Base-by-base conservation (phyloP, 1,140 invertebrate genomes). In the Protaetia brevitarsis region DNA sequence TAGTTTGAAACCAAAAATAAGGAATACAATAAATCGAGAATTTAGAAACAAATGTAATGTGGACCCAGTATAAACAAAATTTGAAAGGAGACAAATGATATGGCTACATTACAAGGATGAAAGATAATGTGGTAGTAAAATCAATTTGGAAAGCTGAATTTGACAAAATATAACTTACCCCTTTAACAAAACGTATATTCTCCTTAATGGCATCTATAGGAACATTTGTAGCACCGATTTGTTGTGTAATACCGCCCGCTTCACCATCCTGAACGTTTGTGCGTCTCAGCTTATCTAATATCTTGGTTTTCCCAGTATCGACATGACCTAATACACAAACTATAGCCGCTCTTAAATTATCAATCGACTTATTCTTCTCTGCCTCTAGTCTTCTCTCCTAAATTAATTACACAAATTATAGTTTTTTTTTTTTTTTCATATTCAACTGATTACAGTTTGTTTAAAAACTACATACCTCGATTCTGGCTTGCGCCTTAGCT, bases 141-240 rank as follows among this genome's bases (percentile, higher is more conserved):
- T 29, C 10, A 27, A 29, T 2, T 1, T 1, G 11, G 29, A 21
- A 2, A 51, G 21, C n/a, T 16, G 1, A 51, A 51, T 16, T 2
- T 11, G n/a, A 57, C 26, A n/a, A 6, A 28, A 19, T 59, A 59
- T 4, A 31, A 82, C 84, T 81, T 82, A 94, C 90, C 72, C 90
- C 90, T 85, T 96, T 97, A 13, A 98, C 95, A 82, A 95, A 90
- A 81, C 89, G 96, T 4, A 94, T 94, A 73, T 97, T 92, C 69
- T 99, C 96, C 76, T 90, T 89, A 70, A 99, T 96, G 45, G 95
- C 95, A 56, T 95, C 90, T 59, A 95, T 90, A 0, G 98, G 98
- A n/a, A 99, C 97, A 82, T 99, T 98, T 3, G 98, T 99, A 13
- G 97, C 97, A 73, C 97, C 97, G 74, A 99, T 99, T 82, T 99